Percentiles rank a stretch among this genome's conserved stretches.
phyloP scores from a whole-genome alignment of 2,113 vertebrate species.

The Notiomystis cincta region DNA sequence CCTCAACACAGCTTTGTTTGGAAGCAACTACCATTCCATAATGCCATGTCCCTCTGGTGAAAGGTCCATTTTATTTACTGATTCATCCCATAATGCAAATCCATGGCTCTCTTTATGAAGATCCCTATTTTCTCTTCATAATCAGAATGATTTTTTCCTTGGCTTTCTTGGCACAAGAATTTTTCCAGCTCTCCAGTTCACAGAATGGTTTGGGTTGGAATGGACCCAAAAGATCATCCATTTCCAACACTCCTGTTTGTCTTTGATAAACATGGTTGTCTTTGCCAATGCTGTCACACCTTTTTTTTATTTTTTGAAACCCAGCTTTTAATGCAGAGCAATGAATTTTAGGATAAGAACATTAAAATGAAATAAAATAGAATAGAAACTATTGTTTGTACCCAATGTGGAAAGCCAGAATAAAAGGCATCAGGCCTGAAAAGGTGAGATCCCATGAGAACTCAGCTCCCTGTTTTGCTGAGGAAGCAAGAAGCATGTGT shows the following conservation, averaged over 20 bases:
- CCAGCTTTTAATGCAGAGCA: neutral
- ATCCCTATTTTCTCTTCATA: neutral
- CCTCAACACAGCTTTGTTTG: neutral
- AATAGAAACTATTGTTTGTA: neutral
- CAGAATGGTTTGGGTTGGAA: neutral
- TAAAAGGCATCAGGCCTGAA: neutral
- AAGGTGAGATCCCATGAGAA: neutral
- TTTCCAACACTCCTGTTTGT: neutral
- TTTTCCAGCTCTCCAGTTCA: neutral
- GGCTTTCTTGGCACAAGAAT: neutral
- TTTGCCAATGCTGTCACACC: neutral
- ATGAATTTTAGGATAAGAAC: neutral
- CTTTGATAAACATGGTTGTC: neutral
- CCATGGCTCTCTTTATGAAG: neutral
- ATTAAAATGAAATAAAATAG: neutral
- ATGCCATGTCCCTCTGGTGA: neutral
- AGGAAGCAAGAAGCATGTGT: neutral
- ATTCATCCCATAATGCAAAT: neutral
- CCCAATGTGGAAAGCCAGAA: neutral
- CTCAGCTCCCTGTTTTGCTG: neutral
- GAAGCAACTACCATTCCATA: neutral
- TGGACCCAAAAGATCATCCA: neutral
- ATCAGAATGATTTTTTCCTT: neutral
- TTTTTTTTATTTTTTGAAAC: neutral
- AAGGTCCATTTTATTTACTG: neutral